Evolutionary conservation across 2,113 vertebrate genomes (phyloP).

Genomic region (cattle (Bos taurus)): DNA sequence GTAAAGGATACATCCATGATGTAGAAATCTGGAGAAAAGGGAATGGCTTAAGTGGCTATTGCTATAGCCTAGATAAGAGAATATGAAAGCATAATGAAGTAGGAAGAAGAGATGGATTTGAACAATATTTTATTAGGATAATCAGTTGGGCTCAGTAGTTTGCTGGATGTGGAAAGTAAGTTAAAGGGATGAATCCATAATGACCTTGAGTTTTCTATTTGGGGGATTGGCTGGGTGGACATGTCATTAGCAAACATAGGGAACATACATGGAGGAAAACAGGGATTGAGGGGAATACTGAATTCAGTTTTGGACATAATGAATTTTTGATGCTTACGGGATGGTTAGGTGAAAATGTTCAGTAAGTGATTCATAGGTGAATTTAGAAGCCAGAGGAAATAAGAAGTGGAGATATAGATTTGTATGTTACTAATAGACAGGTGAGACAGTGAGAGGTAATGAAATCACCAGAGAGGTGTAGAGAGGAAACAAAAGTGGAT

Average conservation of each 20-base stretch:
- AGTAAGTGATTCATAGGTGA: neutral
- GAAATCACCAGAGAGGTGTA: neutral
- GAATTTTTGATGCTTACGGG: neutral
- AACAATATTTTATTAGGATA: neutral
- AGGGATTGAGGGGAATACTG: neutral
- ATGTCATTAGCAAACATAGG: neutral
- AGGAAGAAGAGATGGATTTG: neutral
- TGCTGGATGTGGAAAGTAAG: neutral
- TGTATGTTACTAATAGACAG: neutral
- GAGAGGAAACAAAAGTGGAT: neutral
- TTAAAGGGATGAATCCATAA: neutral
- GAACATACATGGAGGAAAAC: neutral
- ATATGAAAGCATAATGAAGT: neutral
- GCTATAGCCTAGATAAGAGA: neutral
- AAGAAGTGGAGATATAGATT: neutral
- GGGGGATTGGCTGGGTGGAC: neutral
- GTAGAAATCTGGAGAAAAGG: neutral
- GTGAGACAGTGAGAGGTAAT: neutral
- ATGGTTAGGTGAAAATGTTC: neutral
- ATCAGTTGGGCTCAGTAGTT: neutral
- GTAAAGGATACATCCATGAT: neutral
- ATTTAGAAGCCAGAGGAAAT: neutral
- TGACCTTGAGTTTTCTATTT: neutral
- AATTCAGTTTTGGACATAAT: neutral
- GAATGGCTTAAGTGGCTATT: neutral